Conservation (phyloP, 2,888 invertebrate species). For the Empis stercorea region DNA sequence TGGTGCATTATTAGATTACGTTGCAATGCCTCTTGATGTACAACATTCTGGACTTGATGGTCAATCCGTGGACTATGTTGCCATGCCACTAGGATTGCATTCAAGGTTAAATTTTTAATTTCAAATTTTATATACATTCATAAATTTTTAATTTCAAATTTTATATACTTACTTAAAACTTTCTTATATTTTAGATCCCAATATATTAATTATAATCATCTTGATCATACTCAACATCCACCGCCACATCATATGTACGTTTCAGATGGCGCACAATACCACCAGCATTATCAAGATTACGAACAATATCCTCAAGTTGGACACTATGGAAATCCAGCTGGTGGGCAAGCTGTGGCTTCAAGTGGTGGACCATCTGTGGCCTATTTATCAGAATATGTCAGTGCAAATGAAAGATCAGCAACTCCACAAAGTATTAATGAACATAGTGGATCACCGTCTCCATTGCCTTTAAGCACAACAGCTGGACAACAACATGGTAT, state of each 20-base stretch:
- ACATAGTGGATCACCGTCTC: constrained; percentile 42
- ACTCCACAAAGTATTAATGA: constrained; percentile 45
- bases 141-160: neutral
- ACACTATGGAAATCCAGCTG: constrained; percentile 34
- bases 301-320: constrained; percentile 39
- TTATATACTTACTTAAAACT: too few species aligned
- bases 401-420: constrained; percentile 35
- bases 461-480: constrained; percentile 36
- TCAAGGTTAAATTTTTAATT: constrained; percentile 9
- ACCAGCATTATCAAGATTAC: constrained; percentile 43
- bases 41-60: constrained; percentile 43
- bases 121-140: too few species aligned
- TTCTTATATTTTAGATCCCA: constrained; percentile 24
- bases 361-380: constrained; percentile 15
- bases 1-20: constrained; percentile 41
- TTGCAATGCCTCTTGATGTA: constrained; percentile 37
- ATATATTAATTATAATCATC: constrained; percentile 37
- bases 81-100: constrained; percentile 36
- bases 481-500: constrained; percentile 26
- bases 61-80: constrained; percentile 41
- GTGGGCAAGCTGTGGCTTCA: constrained; percentile 13
- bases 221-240: constrained; percentile 19
- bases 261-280: constrained; percentile 25
- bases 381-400: constrained; percentile 26
- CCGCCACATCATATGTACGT: constrained; percentile 14